Evolutionary conservation across 2,113 vertebrate genomes (phyloP), one percentile per base, ranked within the genome.

Genomic region (Poecilia latipinna): DNA sequence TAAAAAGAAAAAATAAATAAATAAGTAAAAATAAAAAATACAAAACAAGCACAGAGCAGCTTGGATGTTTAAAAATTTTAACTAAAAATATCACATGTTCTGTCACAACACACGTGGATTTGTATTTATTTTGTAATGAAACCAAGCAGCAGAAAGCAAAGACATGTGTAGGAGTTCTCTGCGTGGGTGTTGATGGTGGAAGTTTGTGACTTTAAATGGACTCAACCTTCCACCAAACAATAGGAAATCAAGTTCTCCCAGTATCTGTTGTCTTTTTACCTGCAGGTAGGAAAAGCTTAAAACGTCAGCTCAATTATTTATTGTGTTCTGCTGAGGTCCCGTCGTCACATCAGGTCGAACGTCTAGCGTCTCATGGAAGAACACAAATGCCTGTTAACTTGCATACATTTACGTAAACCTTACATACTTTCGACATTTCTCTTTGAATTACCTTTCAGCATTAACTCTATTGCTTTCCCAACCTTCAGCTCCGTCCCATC

Each of bases 1-100:
- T 32, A 62, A 65, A 79, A 83, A 74, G 74, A 82, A 77, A 68
- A 72, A 88, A 74, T 74, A 82, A 77, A 68, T 70, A 88, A 78
- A 65, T 75, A 67, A 77, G 78, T 22, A 0, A 1, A 51, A 22
- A 42, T 3, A 42, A 12, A 12, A 10, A 42, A 13, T 3, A 15
- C 13, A 12, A 44, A 44, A 13, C 12, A 12, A 19, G 4, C 15
- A 17, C 4, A 54, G 44, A 13, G 12, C 13, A 48, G 1, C 17
- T 48, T 48, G 19, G 44, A 48, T 48, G 44, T 17, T 48, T 35
- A 35, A 35, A 10, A 8, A 35, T 35, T 35, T 35, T 10, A 35
- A 35, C 8, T 35, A 35, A 35, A 35, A 35, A 10, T 4, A 12
- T 54, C 48, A 54, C 48, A 54, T 19, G 19, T 22, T 54, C 15